Percentiles rank a stretch among this genome's conserved stretches.
Evolutionary conservation across 2,888 invertebrate genomes (phyloP).

Genomic region (Cataglyphis albicans): DNA sequence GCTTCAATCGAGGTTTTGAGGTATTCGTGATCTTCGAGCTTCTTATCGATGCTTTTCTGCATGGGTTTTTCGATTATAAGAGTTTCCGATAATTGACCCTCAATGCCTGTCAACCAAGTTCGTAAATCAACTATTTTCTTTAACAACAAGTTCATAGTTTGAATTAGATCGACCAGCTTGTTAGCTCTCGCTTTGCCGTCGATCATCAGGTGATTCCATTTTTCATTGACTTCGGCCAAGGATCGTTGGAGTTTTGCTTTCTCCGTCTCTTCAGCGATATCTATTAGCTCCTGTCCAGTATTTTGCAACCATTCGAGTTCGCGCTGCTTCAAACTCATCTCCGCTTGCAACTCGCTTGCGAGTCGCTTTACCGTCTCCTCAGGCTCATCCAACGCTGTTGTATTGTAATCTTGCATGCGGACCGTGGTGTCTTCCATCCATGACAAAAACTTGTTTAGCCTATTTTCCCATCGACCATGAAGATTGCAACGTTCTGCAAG

Average conservation of each 20-base stretch:
- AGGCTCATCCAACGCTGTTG: slow-evolving; percentile 88
- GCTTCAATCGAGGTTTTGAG: slow-evolving; percentile 92
- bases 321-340: slow-evolving; percentile 91
- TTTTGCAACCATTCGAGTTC: slow-evolving; percentile 92
- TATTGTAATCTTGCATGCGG: slow-evolving; percentile 82
- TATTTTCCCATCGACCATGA: slow-evolving; percentile 90
- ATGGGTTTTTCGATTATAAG: slow-evolving; percentile 90
- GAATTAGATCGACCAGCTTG: slow-evolving; percentile 91
- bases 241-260: slow-evolving; percentile 88
- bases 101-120: slow-evolving; percentile 91
- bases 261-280: slow-evolving; percentile 89
- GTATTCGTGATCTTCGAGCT: slow-evolving; percentile 90
- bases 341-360: slow-evolving; percentile 92
- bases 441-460: slow-evolving; percentile 89
- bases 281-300: slow-evolving; percentile 90
- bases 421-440: slow-evolving; percentile 91
- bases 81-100: slow-evolving; percentile 90
- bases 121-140: slow-evolving; percentile 91
- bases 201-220: slow-evolving; percentile 90
- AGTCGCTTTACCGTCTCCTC: slow-evolving; percentile 91
- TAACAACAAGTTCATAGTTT: slow-evolving; percentile 91
- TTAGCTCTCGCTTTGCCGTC: slow-evolving; percentile 90
- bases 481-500: slow-evolving; percentile 92
- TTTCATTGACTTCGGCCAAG: slow-evolving; percentile 89
- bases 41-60: slow-evolving; percentile 90